These are phyloP conservation scores for Melanocharis versteri DNA, from an alignment of 2,113 vertebrate genomes.

Conservation along the genomic window DNA sequence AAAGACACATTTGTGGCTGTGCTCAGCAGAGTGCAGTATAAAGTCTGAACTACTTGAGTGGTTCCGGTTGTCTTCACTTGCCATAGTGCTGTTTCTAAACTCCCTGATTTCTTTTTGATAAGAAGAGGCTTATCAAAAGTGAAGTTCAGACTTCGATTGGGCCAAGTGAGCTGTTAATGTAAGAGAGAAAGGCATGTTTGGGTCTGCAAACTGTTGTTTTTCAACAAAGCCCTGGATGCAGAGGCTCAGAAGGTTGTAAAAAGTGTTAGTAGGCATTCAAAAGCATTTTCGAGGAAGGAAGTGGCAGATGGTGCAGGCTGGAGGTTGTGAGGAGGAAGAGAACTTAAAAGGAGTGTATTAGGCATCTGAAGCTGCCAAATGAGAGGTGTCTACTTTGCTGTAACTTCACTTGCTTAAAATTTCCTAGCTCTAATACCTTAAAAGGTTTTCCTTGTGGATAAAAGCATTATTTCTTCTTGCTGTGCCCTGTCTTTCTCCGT, in stretches of 20 bases:
- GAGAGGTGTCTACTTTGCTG: neutral
- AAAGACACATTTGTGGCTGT: neutral
- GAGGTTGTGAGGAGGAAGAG: neutral
- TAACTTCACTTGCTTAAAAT: neutral
- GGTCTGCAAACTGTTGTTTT: neutral
- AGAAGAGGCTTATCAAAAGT: neutral
- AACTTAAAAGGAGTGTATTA: too few species aligned
- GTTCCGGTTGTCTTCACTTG: neutral
- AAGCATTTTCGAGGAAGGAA: neutral
- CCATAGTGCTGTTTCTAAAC: neutral
- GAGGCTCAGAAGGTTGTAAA: neutral
- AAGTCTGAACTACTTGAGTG: neutral
- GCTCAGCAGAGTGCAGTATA: neutral
- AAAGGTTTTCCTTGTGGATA: neutral
- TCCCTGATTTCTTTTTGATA: neutral
- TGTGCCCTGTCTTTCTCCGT: neutral
- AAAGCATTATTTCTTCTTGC: neutral
- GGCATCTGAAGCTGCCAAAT: neutral
- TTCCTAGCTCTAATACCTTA: neutral
- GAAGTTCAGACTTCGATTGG: neutral
- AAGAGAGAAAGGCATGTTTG: neutral
- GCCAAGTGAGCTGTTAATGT: neutral
- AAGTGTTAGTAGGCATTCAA: neutral
- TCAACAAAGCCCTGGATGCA: neutral
- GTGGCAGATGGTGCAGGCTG: neutral